Evolutionary conservation across 2,113 vertebrate species (phyloP), one percentile per base, ranked within the genome.

Genomic region (Plestiodon gilberti): DNA sequence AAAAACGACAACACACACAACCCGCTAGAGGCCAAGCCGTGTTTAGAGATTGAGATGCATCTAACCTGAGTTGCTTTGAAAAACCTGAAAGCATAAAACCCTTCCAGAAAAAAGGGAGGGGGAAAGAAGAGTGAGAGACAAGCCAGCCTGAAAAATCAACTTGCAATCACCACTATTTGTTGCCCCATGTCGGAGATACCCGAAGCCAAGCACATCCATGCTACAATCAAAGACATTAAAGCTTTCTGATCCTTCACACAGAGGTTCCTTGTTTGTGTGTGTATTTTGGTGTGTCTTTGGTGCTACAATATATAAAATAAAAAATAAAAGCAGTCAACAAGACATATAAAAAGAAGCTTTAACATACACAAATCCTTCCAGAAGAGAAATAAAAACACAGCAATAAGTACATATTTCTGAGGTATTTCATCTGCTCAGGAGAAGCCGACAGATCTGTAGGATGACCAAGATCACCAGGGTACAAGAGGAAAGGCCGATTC

Each of bases 311-410:
- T 90, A 92, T 94, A 95, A 88, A 88, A 76, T 89, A 79, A 81
- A 88, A 92, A 89, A 94, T 93, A 91, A 91, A 91, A 90, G 89
- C 94, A 74, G 87, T 94, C 94, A 94, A 93, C 88, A 95, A 96
- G 96, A 92, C 95, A 96, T 90, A 93, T 95, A 96, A 91, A 96
- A 95, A 95, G 79, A 93, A 95, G 95, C 86, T 40, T 94, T 93
- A 96, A 95, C 96, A 97, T 94, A 96, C 94, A 94, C 93, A 93
- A 93, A 95, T 91, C 94, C 90, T 96, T 97, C 96, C 95, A 95
- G 95, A 96, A 96, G 95, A 96, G 90, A 93, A 88, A 92, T 48
- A 95, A 95, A 83, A 84, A 92, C 91, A 89, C 91, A 93, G 94
- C 94, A 91, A 96, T 91, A 94, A 93, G 94, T 93, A 96, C 91